phyloP scores from a whole-genome alignment of 2,888 invertebrate species.

The Drosophila sordidapex region DNA sequence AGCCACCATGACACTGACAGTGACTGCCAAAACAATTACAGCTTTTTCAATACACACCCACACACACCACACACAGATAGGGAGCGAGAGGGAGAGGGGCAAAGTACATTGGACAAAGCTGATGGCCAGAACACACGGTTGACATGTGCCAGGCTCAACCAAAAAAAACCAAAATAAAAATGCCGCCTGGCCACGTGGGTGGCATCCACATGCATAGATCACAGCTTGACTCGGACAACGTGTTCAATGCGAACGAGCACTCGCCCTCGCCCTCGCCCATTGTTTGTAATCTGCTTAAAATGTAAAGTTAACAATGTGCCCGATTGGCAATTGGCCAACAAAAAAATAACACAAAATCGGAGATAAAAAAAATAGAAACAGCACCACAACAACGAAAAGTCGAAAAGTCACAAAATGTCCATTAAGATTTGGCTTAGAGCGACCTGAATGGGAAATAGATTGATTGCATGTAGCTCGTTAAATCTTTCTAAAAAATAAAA shows the following conservation, averaged over 20 bases:
- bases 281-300: slow-evolving; percentile 80
- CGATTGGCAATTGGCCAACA: slow-evolving; percentile 62
- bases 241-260: slow-evolving; percentile 3
- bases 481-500: background rate
- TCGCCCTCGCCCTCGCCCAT: slow-evolving; percentile 23
- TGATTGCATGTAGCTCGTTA: slow-evolving; percentile 19
- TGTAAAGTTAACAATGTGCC: slow-evolving; percentile 75
- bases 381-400: slow-evolving; percentile 14
- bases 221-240: slow-evolving; percentile 17
- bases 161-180: background rate
- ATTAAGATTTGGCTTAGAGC: slow-evolving; percentile 27
- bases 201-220: slow-evolving; percentile 38
- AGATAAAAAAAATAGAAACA: slow-evolving; percentile 21
- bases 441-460: slow-evolving; percentile 8
- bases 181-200: slow-evolving; percentile 34
- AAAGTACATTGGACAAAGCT: slow-evolving; percentile 7
- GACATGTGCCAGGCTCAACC: slow-evolving; percentile 44
- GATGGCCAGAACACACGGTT: slow-evolving; percentile 40
- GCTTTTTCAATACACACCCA: slow-evolving; percentile 28
- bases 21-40: slow-evolving; percentile 72
- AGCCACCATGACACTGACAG: slow-evolving; percentile 48
- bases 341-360: slow-evolving; percentile 15
- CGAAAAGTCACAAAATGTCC: slow-evolving; percentile 40
- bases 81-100: background rate
- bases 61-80: background rate